A percentile compares a stretch with the other conserved stretches of the same genome.
Evolutionary conservation across 2,113 vertebrate species (phyloP).

Genomic region (Melanotaenia duboulayi): DNA sequence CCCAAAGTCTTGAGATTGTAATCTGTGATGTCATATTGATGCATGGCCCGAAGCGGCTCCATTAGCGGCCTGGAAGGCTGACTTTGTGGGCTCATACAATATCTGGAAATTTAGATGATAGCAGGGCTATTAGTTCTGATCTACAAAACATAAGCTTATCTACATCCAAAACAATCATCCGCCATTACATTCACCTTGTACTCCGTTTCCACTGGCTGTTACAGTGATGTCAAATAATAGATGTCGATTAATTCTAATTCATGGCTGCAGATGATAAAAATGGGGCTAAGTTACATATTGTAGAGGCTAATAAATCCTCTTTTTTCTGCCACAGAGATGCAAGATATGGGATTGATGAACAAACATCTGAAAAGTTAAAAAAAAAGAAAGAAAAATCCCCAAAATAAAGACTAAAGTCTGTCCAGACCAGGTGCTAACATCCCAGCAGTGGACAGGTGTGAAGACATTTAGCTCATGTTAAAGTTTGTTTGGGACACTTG

Average conservation of each 20-base stretch:
- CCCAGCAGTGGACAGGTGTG: no score
- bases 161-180: slow-evolving; percentile 30
- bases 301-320: background rate
- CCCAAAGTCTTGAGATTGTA: slow-evolving; percentile 74
- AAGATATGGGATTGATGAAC: slow-evolving; percentile 9
- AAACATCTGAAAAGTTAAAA: slow-evolving; percentile 9
- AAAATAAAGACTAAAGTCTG: background rate
- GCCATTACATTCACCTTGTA: slow-evolving; percentile 53
- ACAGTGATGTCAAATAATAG: slow-evolving; percentile 26
- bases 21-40: slow-evolving; percentile 79
- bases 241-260: slow-evolving; percentile 3
- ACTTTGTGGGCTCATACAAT: slow-evolving; percentile 65
- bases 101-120: slow-evolving; percentile 64
- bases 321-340: background rate
- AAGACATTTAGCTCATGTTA: no score
- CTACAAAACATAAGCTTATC: slow-evolving; percentile 51
- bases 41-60: slow-evolving; percentile 71
- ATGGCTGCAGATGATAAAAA: background rate
- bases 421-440: background rate
- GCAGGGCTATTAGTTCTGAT: slow-evolving; percentile 56
- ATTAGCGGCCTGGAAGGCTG: slow-evolving; percentile 64
- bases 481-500: no score
- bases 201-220: slow-evolving; percentile 15
- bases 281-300: no score
- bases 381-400: slow-evolving; percentile 3